phyloP scores from a whole-genome alignment of 2,797 vertebrate genomes.

The Choloepus didactylus region DNA sequence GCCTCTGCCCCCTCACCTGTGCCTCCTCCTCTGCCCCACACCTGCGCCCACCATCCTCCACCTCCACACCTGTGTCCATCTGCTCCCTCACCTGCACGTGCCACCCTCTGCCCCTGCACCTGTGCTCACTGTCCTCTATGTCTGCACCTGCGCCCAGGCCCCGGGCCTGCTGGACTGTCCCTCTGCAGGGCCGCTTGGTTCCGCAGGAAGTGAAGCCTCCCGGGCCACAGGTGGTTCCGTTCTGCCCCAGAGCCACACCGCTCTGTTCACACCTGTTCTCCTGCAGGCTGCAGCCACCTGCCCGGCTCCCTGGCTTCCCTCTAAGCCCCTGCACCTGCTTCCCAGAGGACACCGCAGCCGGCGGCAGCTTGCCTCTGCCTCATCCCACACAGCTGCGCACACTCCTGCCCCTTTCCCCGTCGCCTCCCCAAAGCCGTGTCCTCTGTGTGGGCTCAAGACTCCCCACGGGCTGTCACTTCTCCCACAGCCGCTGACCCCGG shows the following conservation, averaged over 20 bases:
- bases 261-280: neutral
- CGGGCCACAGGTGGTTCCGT: neutral
- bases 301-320: neutral
- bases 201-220: neutral
- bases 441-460: rapidly evolving
- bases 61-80: neutral
- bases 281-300: neutral
- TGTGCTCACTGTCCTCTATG: neutral
- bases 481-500: no score
- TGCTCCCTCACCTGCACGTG: no score
- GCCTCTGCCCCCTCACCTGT: neutral
- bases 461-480: neutral
- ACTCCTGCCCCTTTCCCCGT: neutral
- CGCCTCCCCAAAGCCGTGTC: neutral
- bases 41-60: no score
- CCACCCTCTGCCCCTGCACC: no score
- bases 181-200: neutral
- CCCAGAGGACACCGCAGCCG: neutral
- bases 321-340: neutral
- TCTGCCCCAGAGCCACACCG: neutral
- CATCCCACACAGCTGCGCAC: neutral
- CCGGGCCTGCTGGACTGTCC: rapidly evolving
- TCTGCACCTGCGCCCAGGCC: neutral
- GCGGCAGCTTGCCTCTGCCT: neutral
- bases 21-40: no score